Evolutionary conservation across 1,140 invertebrate genomes (phyloP), one percentile per base, ranked within the genome.

Genomic region (Dendroctonus ponderosae): DNA sequence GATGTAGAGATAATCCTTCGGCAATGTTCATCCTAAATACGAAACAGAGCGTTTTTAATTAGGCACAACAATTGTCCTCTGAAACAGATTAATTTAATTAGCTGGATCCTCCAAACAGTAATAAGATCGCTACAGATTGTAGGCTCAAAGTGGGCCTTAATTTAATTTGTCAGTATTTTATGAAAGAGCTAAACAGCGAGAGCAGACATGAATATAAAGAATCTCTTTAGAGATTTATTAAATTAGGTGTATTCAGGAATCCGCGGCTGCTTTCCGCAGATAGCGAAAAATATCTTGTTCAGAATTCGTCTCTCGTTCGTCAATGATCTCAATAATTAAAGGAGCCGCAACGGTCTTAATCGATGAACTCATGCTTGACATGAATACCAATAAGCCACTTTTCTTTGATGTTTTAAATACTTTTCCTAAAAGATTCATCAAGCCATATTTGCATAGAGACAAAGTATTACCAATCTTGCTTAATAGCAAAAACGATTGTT

Each of bases 161-260:
- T 60, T 49, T 60, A 60, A 60, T 60, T 60, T 37, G 58, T 60
- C 46, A 60, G 58, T 15, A 49, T 60, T 60, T 60, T 60, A 60
- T 60, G 58, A 60, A 60, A 60, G 14, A 43, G 58, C 44, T 38
- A 60, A 60, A 38, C 26, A 60, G 58, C 38, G 58, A 44, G 37
- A 39, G 38, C 37, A 60, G 43, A 60, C 43, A 60, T 49, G 44
- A 60, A 60, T 60, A 49, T 60, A 48, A 49, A 60, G 43, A 60
- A 60, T 60, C 37, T 60, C 43, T 49, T 49, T 38, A 49, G 58
- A n/a, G 49, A 49, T 49, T 48, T 49, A 60, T 48, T 60, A 49
- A 60, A 60, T 49, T 60, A 43, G 52, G 26, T 39, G 26, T 39
- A 15, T 59, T 11, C 7, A 15, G 5, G 11, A 59, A 59, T 14